Evolutionary conservation across 2,113 vertebrate genomes (phyloP).

Genomic region (Rattus norvegicus): DNA sequence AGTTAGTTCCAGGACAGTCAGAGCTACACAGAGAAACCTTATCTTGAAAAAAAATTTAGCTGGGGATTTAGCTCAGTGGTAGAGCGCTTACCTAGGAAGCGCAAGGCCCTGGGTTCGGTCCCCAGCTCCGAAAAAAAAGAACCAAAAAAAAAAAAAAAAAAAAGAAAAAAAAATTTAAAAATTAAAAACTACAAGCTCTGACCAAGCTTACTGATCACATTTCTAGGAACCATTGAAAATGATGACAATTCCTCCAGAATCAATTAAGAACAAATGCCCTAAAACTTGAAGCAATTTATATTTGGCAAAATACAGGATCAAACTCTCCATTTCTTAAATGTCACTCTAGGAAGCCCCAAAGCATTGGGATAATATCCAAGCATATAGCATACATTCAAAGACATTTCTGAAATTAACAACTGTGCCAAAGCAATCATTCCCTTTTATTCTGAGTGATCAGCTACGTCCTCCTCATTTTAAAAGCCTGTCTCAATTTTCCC

Average conservation of each 20-base stretch:
- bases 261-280: constrained; percentile 62
- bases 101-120: too few relatives aligned
- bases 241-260: constrained; percentile 12
- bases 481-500: constrained; percentile 54
- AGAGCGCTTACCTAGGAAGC: too few relatives aligned
- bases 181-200: not conserved
- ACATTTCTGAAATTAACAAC: constrained; percentile 74
- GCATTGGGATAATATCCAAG: constrained; percentile 31
- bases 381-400: constrained; percentile 56
- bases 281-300: constrained; percentile 62
- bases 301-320: constrained; percentile 60
- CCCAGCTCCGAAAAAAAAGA: too few relatives aligned
- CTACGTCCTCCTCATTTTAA: constrained; percentile 63
- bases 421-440: constrained; percentile 63
- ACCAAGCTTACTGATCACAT: not conserved
- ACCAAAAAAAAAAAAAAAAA: not conserved
- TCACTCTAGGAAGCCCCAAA: constrained; percentile 64
- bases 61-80: too few relatives aligned
- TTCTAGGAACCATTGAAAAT: constrained; percentile 44
- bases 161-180: not conserved
- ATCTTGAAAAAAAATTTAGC: not conserved
- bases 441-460: constrained; percentile 66
- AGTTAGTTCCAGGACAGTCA: not conserved
- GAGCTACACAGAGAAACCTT: not conserved
- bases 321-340: constrained; percentile 65